phyloP scores from a whole-genome alignment of 2,888 invertebrate species.

The Drosophila parthenogenetica region DNA sequence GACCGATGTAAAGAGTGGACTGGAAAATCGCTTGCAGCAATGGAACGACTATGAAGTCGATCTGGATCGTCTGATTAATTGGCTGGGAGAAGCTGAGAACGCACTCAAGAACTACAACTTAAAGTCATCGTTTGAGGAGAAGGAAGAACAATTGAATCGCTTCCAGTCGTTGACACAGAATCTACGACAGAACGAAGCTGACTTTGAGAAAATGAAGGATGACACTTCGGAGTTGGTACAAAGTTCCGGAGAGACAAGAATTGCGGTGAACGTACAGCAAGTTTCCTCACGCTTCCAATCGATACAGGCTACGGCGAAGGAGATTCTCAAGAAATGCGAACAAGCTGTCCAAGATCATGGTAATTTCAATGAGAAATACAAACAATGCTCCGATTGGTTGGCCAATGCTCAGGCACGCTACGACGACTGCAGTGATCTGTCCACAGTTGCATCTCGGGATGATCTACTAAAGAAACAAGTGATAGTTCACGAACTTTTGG shows the following conservation, averaged over 20 bases:
- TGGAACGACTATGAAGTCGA: slow-evolving; percentile 96
- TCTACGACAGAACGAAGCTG: slow-evolving; percentile 93
- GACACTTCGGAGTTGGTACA: slow-evolving; percentile 94
- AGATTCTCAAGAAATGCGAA: slow-evolving; percentile 96
- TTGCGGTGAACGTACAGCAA: slow-evolving; percentile 95
- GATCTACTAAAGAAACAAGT: slow-evolving; percentile 90
- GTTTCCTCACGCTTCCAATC: slow-evolving; percentile 95
- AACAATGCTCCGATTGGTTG: slow-evolving; percentile 93
- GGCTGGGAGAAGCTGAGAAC: slow-evolving; percentile 94
- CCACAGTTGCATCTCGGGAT: slow-evolving; percentile 88
- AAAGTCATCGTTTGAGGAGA: slow-evolving; percentile 94
- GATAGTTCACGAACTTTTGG: slow-evolving; percentile 90
- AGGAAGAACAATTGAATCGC: slow-evolving; percentile 94
- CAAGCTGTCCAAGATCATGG: slow-evolving; percentile 94
- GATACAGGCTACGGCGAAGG: slow-evolving; percentile 94
- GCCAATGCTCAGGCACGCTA: slow-evolving; percentile 90
- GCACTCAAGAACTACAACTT: slow-evolving; percentile 93
- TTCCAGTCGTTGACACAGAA: slow-evolving; percentile 93
- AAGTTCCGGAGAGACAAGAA: slow-evolving; percentile 93
- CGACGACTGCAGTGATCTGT: slow-evolving; percentile 88
- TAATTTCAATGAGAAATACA: slow-evolving; percentile 92
- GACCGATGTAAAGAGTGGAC: slow-evolving; percentile 91
- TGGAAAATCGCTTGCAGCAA: slow-evolving; percentile 94
- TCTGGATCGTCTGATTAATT: slow-evolving; percentile 91
- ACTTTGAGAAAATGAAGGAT: slow-evolving; percentile 94